These are phyloP conservation scores for Ceratotherium simum DNA, from an alignment of 2,113 vertebrate species.

Conservation along the genomic window DNA sequence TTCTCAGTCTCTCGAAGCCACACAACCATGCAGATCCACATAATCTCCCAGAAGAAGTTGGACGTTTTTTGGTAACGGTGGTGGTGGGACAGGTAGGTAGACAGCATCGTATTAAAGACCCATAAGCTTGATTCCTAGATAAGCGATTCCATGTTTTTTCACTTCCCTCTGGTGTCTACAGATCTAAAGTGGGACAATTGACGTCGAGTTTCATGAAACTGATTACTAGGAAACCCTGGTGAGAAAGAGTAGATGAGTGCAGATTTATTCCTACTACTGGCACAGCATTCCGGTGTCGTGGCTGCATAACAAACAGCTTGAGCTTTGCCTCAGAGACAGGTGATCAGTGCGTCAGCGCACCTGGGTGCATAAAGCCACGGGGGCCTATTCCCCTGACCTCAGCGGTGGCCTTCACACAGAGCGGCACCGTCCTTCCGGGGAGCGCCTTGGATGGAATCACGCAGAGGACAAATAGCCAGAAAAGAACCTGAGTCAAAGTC, in stretches of 20 bases:
- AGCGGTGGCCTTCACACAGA: accelerated
- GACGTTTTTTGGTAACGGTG: background rate
- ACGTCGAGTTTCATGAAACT: constrained; percentile 13
- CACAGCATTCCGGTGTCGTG: background rate
- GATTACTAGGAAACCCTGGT: background rate
- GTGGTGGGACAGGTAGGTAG: background rate
- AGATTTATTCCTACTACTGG: background rate
- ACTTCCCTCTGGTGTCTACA: background rate
- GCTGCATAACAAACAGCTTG: background rate
- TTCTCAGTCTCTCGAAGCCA: background rate
- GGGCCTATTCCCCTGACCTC: background rate
- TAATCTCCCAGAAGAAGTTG: background rate
- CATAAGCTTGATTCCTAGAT: background rate
- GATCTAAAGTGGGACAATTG: background rate
- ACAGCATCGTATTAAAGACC: background rate
- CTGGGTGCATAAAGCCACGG: background rate
- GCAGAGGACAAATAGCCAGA: background rate
- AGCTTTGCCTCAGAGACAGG: background rate
- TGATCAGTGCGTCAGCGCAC: background rate
- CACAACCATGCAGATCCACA: background rate
- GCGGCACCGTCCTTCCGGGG: background rate
- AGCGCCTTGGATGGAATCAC: background rate
- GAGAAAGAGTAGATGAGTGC: background rate
- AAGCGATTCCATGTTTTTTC: background rate
- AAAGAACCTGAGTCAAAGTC: background rate